Percentiles rank a stretch among this genome's conserved stretches.
Conservation (phyloP, 2,888 invertebrate genomes). For the Cryptocheilus praepositus region DNA sequence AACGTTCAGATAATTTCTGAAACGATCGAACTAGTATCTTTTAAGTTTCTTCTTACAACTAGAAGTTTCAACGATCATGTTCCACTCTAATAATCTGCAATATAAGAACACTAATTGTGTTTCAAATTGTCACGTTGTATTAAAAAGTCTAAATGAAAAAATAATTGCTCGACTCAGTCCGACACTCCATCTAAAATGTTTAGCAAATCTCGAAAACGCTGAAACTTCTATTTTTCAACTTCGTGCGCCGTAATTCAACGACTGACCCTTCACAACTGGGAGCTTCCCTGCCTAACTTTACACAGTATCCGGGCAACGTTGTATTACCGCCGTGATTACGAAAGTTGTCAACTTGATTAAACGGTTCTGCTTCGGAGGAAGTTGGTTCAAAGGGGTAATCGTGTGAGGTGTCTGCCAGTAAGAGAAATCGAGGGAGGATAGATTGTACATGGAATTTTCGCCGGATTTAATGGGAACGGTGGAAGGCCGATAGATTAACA, state of each 20-base stretch:
- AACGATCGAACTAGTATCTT: no score
- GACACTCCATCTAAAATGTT: no score
- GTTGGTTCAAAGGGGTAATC: constrained; percentile 59
- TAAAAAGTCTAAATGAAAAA: no score
- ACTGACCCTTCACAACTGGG: constrained; percentile 7
- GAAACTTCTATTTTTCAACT: no score
- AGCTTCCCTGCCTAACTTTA: constrained; percentile 33
- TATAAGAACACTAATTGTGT: no score
- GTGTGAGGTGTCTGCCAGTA: constrained; percentile 53
- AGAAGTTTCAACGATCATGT: no score
- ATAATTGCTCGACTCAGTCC: no score
- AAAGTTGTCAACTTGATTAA: constrained; percentile 62
- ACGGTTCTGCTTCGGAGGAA: constrained; percentile 52
- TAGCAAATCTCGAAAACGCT: no score
- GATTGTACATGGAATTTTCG: constrained; percentile 48
- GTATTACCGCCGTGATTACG: constrained; percentile 57
- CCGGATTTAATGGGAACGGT: constrained; percentile 29
- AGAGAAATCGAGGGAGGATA: neutral
- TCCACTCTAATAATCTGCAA: no score
- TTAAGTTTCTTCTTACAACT: no score
- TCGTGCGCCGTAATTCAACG: constrained; percentile 45
- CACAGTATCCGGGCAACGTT: constrained; percentile 34
- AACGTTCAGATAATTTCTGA: no score
- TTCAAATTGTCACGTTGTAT: no score
- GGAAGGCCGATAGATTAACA: constrained; percentile 9